These are phyloP conservation scores for Heteromormyrus szaboi DNA, from an alignment of 2,797 vertebrate genomes.

Conservation along the genomic window DNA sequence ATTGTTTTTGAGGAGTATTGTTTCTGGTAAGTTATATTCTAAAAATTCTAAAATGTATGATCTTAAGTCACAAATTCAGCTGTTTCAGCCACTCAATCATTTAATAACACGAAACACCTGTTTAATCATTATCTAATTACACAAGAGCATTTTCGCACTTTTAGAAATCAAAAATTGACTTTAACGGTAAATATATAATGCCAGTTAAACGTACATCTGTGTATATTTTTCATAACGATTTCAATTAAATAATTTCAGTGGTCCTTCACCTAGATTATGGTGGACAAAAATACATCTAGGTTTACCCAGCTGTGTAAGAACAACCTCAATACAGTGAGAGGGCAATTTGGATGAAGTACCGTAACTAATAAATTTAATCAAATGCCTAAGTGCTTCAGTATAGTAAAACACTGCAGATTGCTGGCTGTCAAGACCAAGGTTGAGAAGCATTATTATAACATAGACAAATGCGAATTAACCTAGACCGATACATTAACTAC, in stretches of 20 bases:
- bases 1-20: background rate
- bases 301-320: background rate
- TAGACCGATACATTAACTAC: background rate
- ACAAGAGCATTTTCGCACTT: background rate
- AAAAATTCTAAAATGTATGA: background rate
- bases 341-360: background rate
- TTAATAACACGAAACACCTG: background rate
- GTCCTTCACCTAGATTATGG: background rate
- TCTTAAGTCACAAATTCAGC: background rate
- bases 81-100: background rate
- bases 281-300: background rate
- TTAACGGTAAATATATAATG: background rate
- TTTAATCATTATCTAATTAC: background rate
- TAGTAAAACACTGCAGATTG: background rate
- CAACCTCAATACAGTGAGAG: background rate
- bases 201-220: background rate
- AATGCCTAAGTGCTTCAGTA: background rate
- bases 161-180: background rate
- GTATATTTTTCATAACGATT: background rate
- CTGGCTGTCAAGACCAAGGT: background rate
- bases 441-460: background rate
- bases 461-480: background rate
- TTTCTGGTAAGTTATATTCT: background rate
- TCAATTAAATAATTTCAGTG: background rate
- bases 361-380: background rate